phyloP scores from a whole-genome alignment of 2,888 invertebrate genomes.

The Panzeria rudis region DNA sequence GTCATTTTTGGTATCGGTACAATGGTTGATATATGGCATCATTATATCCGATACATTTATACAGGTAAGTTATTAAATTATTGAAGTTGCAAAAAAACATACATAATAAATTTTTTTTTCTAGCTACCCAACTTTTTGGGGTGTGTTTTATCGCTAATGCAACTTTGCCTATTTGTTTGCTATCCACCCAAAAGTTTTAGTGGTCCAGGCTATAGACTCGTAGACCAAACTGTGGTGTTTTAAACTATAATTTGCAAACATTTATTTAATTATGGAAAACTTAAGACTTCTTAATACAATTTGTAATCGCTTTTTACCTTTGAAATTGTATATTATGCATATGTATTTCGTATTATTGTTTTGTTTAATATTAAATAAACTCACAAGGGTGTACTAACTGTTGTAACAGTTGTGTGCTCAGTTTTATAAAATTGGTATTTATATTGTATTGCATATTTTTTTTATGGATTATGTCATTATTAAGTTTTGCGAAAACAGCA shows the following conservation, averaged over 20 bases:
- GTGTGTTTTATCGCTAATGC: slow-evolving; percentile 88
- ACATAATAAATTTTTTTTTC: slow-evolving; percentile 23
- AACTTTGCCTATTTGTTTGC: slow-evolving; percentile 88
- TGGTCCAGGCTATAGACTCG: slow-evolving; percentile 81
- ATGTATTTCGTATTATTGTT: slow-evolving; percentile 8
- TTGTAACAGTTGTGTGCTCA: too few relatives aligned
- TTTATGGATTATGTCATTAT: too few relatives aligned
- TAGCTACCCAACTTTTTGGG: slow-evolving; percentile 93
- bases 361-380: too few relatives aligned
- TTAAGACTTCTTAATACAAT: slow-evolving; percentile 21
- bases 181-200: slow-evolving; percentile 86
- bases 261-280: slow-evolving; percentile 28
- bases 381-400: too few relatives aligned
- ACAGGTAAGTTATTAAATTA: slow-evolving; percentile 85
- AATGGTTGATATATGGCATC: slow-evolving; percentile 94
- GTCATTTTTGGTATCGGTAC: slow-evolving; percentile 91
- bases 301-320: not conserved
- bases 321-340: slow-evolving; percentile 29
- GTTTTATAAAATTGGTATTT: too few relatives aligned
- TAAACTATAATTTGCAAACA: slow-evolving; percentile 41
- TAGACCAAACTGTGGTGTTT: slow-evolving; percentile 79
- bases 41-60: slow-evolving; percentile 91
- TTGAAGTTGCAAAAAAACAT: not conserved
- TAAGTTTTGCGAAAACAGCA: too few relatives aligned
- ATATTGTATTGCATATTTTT: too few relatives aligned